Conservation (phyloP, 2,113 vertebrate species). For the Phylloscopus whistleri region DNA sequence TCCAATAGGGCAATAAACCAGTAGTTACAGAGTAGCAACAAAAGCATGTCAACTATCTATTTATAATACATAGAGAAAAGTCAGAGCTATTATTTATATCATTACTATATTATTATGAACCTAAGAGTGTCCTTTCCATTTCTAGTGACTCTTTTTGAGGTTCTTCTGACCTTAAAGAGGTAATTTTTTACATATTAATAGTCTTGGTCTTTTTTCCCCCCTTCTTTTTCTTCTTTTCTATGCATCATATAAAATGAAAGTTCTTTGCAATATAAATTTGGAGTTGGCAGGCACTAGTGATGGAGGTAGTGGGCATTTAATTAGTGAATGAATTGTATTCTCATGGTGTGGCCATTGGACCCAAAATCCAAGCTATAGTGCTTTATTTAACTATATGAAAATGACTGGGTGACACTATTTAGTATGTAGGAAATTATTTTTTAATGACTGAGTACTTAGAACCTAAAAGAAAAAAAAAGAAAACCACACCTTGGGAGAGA, state of each 20-base stretch:
- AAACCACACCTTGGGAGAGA: not conserved
- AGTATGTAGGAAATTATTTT: not conserved
- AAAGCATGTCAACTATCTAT: constrained; percentile 25
- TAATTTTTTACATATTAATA: constrained; percentile 29
- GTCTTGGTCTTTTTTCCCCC: not conserved
- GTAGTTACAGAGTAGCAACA: constrained; percentile 7
- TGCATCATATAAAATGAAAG: constrained; percentile 53
- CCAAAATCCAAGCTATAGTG: constrained; percentile 8
- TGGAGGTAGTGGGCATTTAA: constrained; percentile 26
- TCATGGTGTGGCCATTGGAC: constrained; percentile 7
- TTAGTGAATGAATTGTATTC: constrained; percentile 38
- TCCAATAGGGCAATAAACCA: constrained; percentile 55
- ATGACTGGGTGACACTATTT: not conserved
- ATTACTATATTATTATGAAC: not conserved
- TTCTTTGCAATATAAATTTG: constrained; percentile 32
- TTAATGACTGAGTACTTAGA: not conserved
- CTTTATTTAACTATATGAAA: constrained; percentile 31
- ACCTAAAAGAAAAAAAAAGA: not conserved
- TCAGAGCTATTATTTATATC: not conserved
- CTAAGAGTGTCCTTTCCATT: not conserved
- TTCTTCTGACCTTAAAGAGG: constrained; percentile 29
- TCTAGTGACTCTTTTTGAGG: not conserved
- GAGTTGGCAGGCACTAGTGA: constrained; percentile 9
- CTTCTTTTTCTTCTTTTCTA: constrained; percentile 26
- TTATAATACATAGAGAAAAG: constrained; percentile 17